These are phyloP conservation scores for Platerodrilus igneus DNA, from an alignment of 2,888 invertebrate genomes.

Conservation along the genomic window DNA sequence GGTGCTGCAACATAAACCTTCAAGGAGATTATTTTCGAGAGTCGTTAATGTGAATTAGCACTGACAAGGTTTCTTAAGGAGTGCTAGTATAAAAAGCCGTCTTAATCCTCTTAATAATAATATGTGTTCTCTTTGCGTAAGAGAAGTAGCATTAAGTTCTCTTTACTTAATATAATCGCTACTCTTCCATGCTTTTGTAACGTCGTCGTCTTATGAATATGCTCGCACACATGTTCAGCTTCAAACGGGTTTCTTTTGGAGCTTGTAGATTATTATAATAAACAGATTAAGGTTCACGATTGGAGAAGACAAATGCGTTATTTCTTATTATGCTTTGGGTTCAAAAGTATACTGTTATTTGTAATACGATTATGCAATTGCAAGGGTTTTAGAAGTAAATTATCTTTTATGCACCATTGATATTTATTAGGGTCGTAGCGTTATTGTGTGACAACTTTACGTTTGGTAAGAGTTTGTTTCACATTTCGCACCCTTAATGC, in stretches of 20 bases:
- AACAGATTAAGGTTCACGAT: too few relatives aligned
- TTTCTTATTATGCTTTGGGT: too few relatives aligned
- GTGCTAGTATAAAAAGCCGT: conserved; percentile 24
- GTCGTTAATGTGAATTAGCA: conserved; percentile 24
- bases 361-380: too few relatives aligned
- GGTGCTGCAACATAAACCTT: conserved; percentile 19
- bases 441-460: too few relatives aligned
- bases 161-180: conserved; percentile 22
- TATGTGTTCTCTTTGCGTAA: conserved; percentile 24
- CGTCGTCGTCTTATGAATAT: conserved; percentile 20
- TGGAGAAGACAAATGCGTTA: too few relatives aligned
- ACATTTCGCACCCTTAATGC: too few relatives aligned
- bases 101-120: conserved; percentile 26
- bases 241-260: conserved; percentile 19
- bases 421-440: too few relatives aligned
- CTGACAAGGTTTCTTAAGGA: conserved; percentile 23
- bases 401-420: too few relatives aligned
- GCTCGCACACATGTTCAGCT: conserved; percentile 20
- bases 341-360: too few relatives aligned
- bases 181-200: conserved; percentile 20
- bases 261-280: too few relatives aligned
- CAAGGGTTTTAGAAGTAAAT: too few relatives aligned
- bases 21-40: conserved; percentile 24
- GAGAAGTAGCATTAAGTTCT: conserved; percentile 22
- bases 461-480: too few relatives aligned